Evolutionary conservation across 2,888 invertebrate genomes (phyloP).

Genomic region (Pogonocherus hispidulus): DNA sequence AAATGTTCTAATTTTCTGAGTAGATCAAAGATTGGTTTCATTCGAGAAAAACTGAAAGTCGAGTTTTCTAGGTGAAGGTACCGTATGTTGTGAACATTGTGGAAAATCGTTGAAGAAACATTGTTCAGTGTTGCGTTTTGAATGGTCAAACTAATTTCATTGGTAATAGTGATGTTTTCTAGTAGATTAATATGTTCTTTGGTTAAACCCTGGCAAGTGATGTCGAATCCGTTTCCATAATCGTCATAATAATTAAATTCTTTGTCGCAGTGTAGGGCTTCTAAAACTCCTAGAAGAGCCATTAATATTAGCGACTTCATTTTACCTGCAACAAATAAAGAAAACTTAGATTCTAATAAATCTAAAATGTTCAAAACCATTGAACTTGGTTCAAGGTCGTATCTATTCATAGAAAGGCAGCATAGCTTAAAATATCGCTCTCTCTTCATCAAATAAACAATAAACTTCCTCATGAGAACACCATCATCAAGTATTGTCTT

Average conservation of each 20-base stretch:
- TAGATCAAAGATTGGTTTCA: slow-evolving; percentile 48
- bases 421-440: no score
- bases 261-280: slow-evolving; percentile 58
- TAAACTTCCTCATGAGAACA: no score
- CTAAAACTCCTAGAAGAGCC: slow-evolving; percentile 38
- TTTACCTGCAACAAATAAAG: slow-evolving; percentile 32
- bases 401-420: no score
- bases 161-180: slow-evolving; percentile 58
- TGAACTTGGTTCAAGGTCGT: no score
- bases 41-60: slow-evolving; percentile 46
- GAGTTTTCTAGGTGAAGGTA: slow-evolving; percentile 57
- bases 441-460: no score
- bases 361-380: no score
- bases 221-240: slow-evolving; percentile 62
- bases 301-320: slow-evolving; percentile 44
- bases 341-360: no score
- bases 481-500: no score
- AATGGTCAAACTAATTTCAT: slow-evolving; percentile 61
- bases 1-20: slow-evolving; percentile 52
- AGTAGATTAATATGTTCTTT: slow-evolving; percentile 55
- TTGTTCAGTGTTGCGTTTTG: slow-evolving; percentile 57
- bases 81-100: slow-evolving; percentile 58
- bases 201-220: slow-evolving; percentile 58
- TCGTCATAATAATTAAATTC: slow-evolving; percentile 61
- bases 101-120: slow-evolving; percentile 53